Conservation (phyloP, 1,140 invertebrate genomes). For the Drosophila biarmipes region DNA sequence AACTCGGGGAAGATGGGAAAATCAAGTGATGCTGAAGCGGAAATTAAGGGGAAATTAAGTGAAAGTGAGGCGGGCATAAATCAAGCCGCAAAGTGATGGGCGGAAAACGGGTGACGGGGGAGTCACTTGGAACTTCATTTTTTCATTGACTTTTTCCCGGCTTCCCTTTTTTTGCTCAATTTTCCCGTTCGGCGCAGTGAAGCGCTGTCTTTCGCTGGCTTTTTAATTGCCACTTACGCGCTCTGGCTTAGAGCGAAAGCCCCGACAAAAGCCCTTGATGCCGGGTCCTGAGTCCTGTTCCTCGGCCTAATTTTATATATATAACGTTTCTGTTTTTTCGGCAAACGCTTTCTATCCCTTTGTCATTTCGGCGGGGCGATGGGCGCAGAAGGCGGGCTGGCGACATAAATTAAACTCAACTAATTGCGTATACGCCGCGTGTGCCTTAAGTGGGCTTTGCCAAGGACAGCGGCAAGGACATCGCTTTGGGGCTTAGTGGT, state of each 20-base stretch:
- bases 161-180: conserved; percentile 5
- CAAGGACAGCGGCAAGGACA: conserved; percentile 37
- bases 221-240: conserved; percentile 77
- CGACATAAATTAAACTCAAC: conserved; percentile 63
- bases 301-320: conserved; percentile 56
- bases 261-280: conserved; percentile 36
- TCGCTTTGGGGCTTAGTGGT: conserved; percentile 22
- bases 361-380: conserved; percentile 57
- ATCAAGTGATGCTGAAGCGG: conserved; percentile 16
- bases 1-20: background rate
- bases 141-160: conserved; percentile 21
- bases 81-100: conserved; percentile 28
- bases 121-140: conserved; percentile 32
- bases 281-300: conserved; percentile 18
- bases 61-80: conserved; percentile 42
- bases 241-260: conserved; percentile 57
- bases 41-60: conserved; percentile 41
- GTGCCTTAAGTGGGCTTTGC: conserved; percentile 70
- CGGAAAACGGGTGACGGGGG: too few relatives aligned
- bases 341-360: conserved; percentile 73
- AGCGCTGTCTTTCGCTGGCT: conserved; percentile 40
- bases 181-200: conserved; percentile 6
- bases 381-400: background rate
- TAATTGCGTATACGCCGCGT: conserved; percentile 80
- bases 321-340: conserved; percentile 9